A percentile compares a stretch with the other conserved stretches of the same genome.
These are phyloP conservation scores for Pachycephala philippinensis DNA, from an alignment of 2,113 vertebrate genomes.

Conservation along the genomic window DNA sequence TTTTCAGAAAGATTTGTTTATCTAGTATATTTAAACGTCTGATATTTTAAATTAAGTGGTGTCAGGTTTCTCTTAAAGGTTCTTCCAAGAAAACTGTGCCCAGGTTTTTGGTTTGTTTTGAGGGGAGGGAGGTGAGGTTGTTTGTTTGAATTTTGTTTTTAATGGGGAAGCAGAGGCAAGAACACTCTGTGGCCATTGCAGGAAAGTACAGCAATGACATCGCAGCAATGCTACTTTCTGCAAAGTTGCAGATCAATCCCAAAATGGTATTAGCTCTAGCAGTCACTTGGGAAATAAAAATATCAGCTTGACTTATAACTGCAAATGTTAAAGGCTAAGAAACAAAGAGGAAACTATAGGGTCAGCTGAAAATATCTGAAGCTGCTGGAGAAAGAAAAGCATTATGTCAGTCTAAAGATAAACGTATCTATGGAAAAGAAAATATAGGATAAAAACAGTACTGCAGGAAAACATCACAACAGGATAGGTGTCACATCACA, in stretches of 20 bases:
- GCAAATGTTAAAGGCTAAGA: neutral
- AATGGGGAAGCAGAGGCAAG: neutral
- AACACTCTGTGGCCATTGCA: neutral
- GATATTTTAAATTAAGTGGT: neutral
- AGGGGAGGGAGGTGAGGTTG: fast-evolving
- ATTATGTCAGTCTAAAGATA: neutral
- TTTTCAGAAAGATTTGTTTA: neutral
- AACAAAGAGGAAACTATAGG: neutral
- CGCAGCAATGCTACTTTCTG: neutral
- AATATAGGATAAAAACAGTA: neutral
- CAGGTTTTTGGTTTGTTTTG: neutral
- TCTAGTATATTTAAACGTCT: neutral
- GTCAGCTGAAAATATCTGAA: neutral
- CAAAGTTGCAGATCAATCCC: neutral
- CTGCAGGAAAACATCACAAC: neutral
- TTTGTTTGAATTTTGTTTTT: neutral
- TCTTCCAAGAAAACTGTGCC: neutral
- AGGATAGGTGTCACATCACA: neutral
- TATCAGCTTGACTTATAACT: neutral
- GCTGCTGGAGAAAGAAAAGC: neutral
- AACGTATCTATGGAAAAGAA: neutral
- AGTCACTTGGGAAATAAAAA: neutral
- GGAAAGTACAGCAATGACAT: neutral
- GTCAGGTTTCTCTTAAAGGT: neutral
- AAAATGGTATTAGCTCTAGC: neutral